These are phyloP conservation scores for Dermochelys coriacea DNA, from an alignment of 2,797 vertebrate species.

Conservation along the genomic window DNA sequence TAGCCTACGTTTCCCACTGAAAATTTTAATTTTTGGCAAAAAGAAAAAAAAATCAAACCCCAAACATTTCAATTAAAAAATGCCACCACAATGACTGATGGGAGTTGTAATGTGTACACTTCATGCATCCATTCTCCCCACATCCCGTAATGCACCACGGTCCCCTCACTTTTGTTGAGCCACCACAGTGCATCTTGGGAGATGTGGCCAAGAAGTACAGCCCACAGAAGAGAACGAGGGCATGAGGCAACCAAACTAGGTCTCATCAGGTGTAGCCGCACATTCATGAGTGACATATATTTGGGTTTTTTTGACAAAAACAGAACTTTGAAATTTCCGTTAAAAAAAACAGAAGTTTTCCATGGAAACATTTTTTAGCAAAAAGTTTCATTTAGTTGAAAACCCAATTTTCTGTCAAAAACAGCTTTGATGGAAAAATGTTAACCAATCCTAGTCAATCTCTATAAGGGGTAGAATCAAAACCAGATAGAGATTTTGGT, in stretches of 20 bases:
- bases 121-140: neutral
- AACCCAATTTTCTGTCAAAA: neutral
- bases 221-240: neutral
- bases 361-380: neutral
- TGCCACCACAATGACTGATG: neutral
- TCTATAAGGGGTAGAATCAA: neutral
- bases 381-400: neutral
- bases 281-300: neutral
- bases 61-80: neutral
- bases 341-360: constrained; percentile 13
- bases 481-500: neutral
- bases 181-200: neutral
- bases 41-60: neutral
- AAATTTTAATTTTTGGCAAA: neutral
- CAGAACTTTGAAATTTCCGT: neutral
- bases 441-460: neutral
- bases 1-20: neutral
- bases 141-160: neutral
- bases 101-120: neutral
- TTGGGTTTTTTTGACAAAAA: neutral
- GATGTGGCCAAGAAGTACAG: neutral
- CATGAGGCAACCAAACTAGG: neutral
- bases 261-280: neutral
- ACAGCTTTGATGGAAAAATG: neutral
- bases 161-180: neutral